Evolutionary conservation across 2,888 invertebrate genomes (phyloP).

Genomic region (Dendrolimus houi): DNA sequence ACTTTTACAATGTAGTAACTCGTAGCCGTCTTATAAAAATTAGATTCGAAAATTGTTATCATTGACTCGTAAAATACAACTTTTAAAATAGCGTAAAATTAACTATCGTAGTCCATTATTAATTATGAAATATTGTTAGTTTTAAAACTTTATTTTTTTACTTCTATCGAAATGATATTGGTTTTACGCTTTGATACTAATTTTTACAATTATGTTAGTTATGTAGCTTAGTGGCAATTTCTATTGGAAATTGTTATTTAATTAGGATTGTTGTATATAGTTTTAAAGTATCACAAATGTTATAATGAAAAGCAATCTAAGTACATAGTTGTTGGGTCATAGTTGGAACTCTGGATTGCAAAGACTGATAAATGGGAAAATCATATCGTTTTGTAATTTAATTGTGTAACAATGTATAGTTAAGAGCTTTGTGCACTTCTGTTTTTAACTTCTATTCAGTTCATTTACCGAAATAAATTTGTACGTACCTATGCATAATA

Average conservation of each 20-base stretch:
- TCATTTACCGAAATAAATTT: too few relatives aligned
- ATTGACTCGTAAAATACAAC: slow-evolving; percentile 43
- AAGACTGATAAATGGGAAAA: slow-evolving; percentile 73
- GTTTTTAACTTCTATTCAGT: slow-evolving; percentile 9
- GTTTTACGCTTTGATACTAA: slow-evolving; percentile 45
- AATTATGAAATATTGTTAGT: slow-evolving; percentile 27
- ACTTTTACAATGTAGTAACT: slow-evolving; percentile 64
- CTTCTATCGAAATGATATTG: slow-evolving; percentile 27
- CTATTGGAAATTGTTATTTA: slow-evolving; percentile 44
- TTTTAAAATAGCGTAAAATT: slow-evolving; percentile 47
- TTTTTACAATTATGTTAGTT: slow-evolving; percentile 37
- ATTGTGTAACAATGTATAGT: slow-evolving; percentile 53
- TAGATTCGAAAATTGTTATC: slow-evolving; percentile 61
- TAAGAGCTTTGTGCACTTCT: slow-evolving; percentile 58
- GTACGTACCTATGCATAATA: too few relatives aligned
- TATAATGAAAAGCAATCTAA: slow-evolving; percentile 57
- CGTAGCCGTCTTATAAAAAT: slow-evolving; percentile 68
- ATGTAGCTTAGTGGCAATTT: slow-evolving; percentile 44
- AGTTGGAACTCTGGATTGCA: slow-evolving; percentile 67
- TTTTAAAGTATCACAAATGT: slow-evolving; percentile 44
- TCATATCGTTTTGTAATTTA: slow-evolving; percentile 75
- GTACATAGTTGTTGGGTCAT: slow-evolving; percentile 61
- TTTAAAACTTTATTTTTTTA: slow-evolving; percentile 35
- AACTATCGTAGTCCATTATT: slow-evolving; percentile 45
- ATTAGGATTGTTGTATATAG: slow-evolving; percentile 52